Evolutionary conservation across 2,113 vertebrate species (phyloP), one percentile per base, ranked within the genome.

Genomic region (Odontophorus gujanensis): DNA sequence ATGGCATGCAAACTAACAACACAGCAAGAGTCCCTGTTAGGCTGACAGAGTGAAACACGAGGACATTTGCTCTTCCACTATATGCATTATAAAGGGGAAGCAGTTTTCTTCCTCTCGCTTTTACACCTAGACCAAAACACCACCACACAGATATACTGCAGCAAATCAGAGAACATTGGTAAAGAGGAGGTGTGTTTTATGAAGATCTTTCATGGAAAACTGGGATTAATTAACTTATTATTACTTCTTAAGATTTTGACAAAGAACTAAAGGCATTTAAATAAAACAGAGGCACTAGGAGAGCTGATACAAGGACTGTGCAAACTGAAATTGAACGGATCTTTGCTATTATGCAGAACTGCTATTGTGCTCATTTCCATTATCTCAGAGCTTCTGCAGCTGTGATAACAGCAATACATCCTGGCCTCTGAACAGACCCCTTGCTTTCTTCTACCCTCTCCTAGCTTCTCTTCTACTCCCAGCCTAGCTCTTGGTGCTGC

Each of bases 1-100:
- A 22, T 8, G 30, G 69, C 95, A 69, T 69, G 95, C 85, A 78
- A 62, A 58, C 21, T 34, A 45, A 57, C 81, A 63, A 25, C 85
- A n/a, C 68, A 48, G 93, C 75, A 22, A 51, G 92, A 30, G 45
- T 11, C 53, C 67, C 80, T 30, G 6, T 2, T 1, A 25, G 48
- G 77, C 65, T 19, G 34, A 58, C 17, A 58, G 55, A 77, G 81
- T 2, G 0, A 87, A 73, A 40, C 68, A 4, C 0, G 61, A 45
- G 30, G 47, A 5, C 47, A 78, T 85, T 6, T 32, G 12, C 63
- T 68, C 68, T 71, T 38, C 81, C 42, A 30, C 79, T 77, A 4
- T 4, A 40, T 18, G 22, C 7, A n/a, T 11, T 21, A 15, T 1
- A 14, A 26, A 79, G 62, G 32, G 66, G 53, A 38, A 26, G 22